A percentile compares a stretch with the other conserved stretches of the same genome.
These are phyloP conservation scores for cattle (Bos taurus) DNA, from an alignment of 2,113 vertebrate genomes.

Conservation along the genomic window DNA sequence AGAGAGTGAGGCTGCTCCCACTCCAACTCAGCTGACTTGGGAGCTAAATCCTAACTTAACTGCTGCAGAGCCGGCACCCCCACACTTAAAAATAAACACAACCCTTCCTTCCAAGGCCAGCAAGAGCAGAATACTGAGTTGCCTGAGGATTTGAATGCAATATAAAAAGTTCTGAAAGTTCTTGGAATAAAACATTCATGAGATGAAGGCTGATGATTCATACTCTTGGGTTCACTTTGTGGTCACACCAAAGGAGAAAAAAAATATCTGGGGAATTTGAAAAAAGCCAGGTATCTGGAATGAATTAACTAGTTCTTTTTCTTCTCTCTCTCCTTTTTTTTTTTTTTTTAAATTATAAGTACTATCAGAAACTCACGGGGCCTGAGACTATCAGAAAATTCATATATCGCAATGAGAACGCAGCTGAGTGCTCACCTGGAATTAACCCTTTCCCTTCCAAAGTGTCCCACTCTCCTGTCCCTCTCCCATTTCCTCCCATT, in stretches of 20 bases:
- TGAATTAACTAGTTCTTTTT: conserved; percentile 40
- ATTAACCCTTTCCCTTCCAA: neutral
- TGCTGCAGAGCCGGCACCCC: neutral
- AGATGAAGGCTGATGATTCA: conserved; percentile 52
- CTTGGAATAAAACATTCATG: conserved; percentile 8
- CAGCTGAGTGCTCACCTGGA: neutral
- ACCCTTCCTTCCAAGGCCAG: neutral
- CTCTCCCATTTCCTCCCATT: neutral
- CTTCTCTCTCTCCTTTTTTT: neutral
- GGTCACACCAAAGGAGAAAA: conserved; percentile 47
- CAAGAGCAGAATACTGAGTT: neutral
- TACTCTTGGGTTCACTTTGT: conserved; percentile 54
- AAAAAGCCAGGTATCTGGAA: conserved; percentile 68
- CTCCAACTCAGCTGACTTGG: neutral
- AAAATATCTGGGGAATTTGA: conserved; percentile 11
- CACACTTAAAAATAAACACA: neutral
- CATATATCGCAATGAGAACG: neutral
- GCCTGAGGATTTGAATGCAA: neutral
- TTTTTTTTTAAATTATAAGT: neutral
- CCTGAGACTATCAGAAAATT: neutral
- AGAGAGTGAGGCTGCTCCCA: neutral
- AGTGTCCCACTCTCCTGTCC: neutral
- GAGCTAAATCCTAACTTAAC: neutral
- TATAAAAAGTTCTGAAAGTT: neutral
- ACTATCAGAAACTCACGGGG: conserved; percentile 4